Base-by-base conservation (phyloP, 2,888 invertebrate genomes). In the Drosophila melanocephala region DNA sequence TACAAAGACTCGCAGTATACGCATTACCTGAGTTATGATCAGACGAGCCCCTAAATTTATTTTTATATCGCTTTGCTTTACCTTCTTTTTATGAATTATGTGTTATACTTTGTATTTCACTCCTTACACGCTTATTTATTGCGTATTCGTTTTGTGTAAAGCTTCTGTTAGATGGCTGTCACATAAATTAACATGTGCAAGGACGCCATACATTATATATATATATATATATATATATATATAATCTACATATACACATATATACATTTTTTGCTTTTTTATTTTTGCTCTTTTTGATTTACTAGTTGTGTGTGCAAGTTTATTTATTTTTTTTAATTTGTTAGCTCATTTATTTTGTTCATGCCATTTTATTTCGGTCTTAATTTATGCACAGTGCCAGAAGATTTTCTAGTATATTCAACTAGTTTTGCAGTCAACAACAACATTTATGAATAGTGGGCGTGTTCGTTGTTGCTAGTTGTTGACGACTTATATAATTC, bases 381-480 rank as follows among this genome's bases (percentile, higher is more conserved):
- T 85, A 86, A 85, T 90, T 88, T 71, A 85, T 86, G 72, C 66
- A 33, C 70, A 44, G 61, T 84, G 82, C 83, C 87, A 87, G 62
- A 44, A 55, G 44, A 76, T 44, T 65, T 67, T 79, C 62, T 77
- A 69, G 61, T 50, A 78, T 73, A 37, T 60, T 50, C 47, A 68
- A 72, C 56, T 67, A 65, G 79, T 82, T 78, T 47, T 65, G 57
- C 39, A 32, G 62, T 37, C 66, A 64, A 72, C 55, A 65, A 78
- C 47, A 69, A 52, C 30, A 69, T 64, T n/a, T 42, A 62, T 66
- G 56, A 79, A 75, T 58, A 58, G 81, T 78, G 89, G 86, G 86
- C 87, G 91, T 89, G 91, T 77, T 62, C 7, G 7, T 42, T 44
- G 30, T 42, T 22, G 50, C 26, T 7, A 26, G 26, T n/a, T 71